Percentiles rank a stretch among this genome's conserved stretches.
Conservation (phyloP, 2,888 invertebrate species). For the Panopea generosa region DNA sequence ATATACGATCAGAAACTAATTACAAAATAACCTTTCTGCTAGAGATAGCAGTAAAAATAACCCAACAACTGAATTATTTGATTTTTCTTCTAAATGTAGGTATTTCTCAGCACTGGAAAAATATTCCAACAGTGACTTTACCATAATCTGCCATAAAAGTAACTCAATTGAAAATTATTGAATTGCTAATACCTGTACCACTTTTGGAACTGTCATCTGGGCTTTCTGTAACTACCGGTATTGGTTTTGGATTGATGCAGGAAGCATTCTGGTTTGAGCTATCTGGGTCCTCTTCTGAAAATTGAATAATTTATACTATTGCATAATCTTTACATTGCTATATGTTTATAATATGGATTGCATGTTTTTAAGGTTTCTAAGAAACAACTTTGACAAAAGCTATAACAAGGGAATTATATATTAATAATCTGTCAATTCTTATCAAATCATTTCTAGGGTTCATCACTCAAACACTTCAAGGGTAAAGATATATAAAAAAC, state of each 20-base stretch:
- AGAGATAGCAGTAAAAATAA: too few relatives aligned
- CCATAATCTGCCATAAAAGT: conserved; percentile 1
- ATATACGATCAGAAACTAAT: too few relatives aligned
- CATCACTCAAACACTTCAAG: neutral
- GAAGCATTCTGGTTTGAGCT: conserved; percentile 1
- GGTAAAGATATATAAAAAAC: too few relatives aligned
- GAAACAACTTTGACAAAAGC: conserved; percentile 3
- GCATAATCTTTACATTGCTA: conserved; percentile 2
- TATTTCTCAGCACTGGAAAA: conserved; percentile 3
- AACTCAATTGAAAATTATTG: conserved; percentile 3
- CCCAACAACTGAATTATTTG: neutral
- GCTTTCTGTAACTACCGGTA: neutral
- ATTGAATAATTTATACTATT: conserved; percentile 3
- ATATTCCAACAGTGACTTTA: conserved; percentile 3
- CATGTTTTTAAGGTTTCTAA: conserved; percentile 1
- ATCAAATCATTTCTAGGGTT: conserved; percentile 2
- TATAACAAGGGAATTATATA: neutral
- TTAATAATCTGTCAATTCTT: conserved; percentile 3
- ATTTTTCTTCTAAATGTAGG: conserved; percentile 3
- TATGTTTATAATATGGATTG: conserved; percentile 3
- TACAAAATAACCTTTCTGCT: too few relatives aligned
- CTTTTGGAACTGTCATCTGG: conserved; percentile 1
- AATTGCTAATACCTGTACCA: conserved; percentile 3
- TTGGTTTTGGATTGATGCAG: conserved; percentile 3
- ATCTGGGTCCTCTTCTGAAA: conserved; percentile 2